phyloP scores from a whole-genome alignment of 2,797 vertebrate genomes.

The Denticeps clupeoides region DNA sequence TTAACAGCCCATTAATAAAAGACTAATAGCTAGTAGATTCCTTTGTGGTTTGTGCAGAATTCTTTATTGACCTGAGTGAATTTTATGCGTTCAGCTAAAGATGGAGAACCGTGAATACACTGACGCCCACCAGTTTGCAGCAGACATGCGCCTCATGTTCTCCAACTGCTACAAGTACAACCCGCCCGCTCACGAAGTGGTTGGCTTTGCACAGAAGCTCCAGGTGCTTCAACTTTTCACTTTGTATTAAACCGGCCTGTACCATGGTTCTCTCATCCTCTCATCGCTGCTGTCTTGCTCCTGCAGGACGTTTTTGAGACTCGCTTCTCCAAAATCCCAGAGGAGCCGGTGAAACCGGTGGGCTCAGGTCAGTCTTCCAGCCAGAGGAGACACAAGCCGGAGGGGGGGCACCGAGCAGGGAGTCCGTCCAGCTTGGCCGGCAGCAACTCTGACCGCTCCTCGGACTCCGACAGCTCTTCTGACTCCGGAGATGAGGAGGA shows the following conservation, averaged over 20 bases:
- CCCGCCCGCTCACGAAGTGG: constrained; percentile 73
- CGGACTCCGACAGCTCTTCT: constrained; percentile 54
- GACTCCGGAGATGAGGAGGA: constrained; percentile 37
- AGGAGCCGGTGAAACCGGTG: constrained; percentile 41
- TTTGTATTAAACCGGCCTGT: too few species aligned
- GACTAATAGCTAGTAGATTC: not conserved
- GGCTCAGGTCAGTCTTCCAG: constrained; percentile 12
- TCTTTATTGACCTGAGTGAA: too few species aligned
- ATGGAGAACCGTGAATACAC: constrained; percentile 73
- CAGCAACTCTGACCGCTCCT: constrained; percentile 47
- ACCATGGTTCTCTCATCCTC: too few species aligned
- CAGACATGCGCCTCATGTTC: constrained; percentile 86
- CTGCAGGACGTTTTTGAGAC: constrained; percentile 82
- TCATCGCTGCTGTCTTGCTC: too few species aligned
- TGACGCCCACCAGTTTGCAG: constrained; percentile 71
- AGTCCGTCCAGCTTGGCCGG: constrained; percentile 47
- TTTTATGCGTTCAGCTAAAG: too few species aligned
- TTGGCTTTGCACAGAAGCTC: constrained; percentile 78
- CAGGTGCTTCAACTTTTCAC: too few species aligned
- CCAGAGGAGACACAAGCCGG: constrained; percentile 32
- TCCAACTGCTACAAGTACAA: constrained; percentile 80
- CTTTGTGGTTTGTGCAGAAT: not conserved
- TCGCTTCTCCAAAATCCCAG: constrained; percentile 68
- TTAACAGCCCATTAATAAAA: too few species aligned
- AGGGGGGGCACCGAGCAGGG: constrained; percentile 28